Evolutionary conservation across 2,888 invertebrate genomes (phyloP).

Genomic region (Scrobipalpa costella): DNA sequence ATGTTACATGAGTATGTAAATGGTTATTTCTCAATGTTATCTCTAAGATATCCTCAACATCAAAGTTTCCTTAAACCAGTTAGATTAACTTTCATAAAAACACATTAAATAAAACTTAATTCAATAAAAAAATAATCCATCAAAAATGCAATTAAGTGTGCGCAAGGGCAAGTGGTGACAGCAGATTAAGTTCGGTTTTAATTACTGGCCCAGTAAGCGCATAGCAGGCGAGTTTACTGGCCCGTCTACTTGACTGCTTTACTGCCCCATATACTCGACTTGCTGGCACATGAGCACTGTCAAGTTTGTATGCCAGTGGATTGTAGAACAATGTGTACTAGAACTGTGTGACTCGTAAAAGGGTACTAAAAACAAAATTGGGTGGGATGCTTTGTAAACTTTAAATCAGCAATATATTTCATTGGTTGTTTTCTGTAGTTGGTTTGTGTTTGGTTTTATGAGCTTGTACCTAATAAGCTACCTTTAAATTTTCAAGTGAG

Average conservation of each 20-base stretch:
- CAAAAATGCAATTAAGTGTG: slow-evolving; percentile 68
- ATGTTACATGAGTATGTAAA: no score
- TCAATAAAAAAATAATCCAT: slow-evolving; percentile 54
- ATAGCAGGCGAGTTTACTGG: slow-evolving; percentile 7
- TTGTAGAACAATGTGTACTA: neutral
- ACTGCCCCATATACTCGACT: slow-evolving; percentile 18
- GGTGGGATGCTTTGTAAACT: neutral
- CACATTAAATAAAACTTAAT: slow-evolving; percentile 19
- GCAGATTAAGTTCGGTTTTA: slow-evolving; percentile 73
- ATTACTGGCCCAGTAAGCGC: slow-evolving; percentile 49
- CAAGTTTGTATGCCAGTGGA: slow-evolving; percentile 11
- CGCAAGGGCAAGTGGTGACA: slow-evolving; percentile 59
- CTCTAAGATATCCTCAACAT: no score
- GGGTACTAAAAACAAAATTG: neutral
- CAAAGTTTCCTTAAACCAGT: no score
- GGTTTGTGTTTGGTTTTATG: no score
- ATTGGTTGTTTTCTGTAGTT: no score
- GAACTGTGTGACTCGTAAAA: slow-evolving; percentile 3
- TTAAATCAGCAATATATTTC: no score
- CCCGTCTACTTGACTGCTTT: slow-evolving; percentile 27
- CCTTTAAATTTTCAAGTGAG: no score
- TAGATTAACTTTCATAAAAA: neutral
- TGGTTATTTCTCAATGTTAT: no score
- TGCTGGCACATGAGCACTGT: neutral
- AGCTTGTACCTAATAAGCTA: no score